Conservation (phyloP, 1,140 invertebrate genomes). For the Myzus persicae region DNA sequence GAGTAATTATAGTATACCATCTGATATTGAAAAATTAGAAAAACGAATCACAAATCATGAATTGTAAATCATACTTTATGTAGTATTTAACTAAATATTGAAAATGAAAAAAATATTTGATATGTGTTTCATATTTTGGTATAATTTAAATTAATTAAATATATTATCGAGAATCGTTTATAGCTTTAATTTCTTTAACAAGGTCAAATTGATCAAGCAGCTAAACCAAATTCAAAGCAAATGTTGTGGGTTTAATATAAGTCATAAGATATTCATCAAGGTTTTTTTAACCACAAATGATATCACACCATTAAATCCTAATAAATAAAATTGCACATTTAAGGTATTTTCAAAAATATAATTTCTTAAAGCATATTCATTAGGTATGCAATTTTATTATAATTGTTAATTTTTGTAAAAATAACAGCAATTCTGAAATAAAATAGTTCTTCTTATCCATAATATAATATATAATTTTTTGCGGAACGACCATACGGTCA, state of each 20-base stretch:
- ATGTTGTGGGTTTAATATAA: not conserved
- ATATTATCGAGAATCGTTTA: not conserved
- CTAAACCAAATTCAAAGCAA: constrained; percentile 20
- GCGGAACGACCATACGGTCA: not conserved
- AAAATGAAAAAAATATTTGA: not conserved
- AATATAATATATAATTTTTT: not conserved
- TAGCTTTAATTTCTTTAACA: not conserved
- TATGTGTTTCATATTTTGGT: not conserved
- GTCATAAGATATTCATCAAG: not conserved
- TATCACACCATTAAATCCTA: not conserved
- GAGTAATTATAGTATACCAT: not conserved
- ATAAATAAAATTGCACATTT: not conserved
- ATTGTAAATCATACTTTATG: not conserved
- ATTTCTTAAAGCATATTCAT: not conserved
- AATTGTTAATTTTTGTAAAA: not conserved
- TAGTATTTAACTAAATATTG: not conserved
- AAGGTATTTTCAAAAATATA: not conserved
- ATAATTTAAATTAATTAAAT: constrained; percentile 1
- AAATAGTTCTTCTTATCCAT: not conserved
- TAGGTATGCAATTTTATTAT: not conserved
- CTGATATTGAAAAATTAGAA: not conserved
- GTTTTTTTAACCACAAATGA: constrained; percentile 17
- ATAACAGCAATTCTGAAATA: not conserved
- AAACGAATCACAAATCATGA: not conserved
- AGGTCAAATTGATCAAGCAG: not conserved